These are phyloP conservation scores for Atrina japonica DNA, from an alignment of 2,888 invertebrate genomes.

Conservation along the genomic window DNA sequence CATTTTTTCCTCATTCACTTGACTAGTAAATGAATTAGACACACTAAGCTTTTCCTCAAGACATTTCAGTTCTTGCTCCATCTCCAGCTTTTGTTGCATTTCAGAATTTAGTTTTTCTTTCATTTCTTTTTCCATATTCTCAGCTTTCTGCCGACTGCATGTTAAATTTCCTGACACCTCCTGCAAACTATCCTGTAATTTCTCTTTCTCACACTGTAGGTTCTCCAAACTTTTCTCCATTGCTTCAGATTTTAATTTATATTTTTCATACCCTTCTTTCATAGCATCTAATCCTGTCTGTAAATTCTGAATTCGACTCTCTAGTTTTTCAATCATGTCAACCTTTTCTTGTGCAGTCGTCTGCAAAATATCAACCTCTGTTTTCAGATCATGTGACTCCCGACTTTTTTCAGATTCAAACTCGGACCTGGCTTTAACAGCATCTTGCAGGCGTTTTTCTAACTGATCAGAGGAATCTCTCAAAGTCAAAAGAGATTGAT, in stretches of 20 bases:
- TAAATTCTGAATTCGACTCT: conserved; percentile 16
- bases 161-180: neutral
- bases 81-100: conserved; percentile 18
- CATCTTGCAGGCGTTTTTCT: conserved; percentile 39
- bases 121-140: conserved; percentile 31
- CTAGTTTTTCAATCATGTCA: conserved; percentile 35
- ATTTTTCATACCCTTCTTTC: conserved; percentile 17
- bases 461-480: conserved; percentile 33
- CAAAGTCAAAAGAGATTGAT: conserved; percentile 15
- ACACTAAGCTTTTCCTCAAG: neutral
- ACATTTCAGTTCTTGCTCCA: conserved; percentile 25
- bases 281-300: conserved; percentile 11
- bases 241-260: conserved; percentile 14
- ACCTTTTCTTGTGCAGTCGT: conserved; percentile 49
- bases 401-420: conserved; percentile 17
- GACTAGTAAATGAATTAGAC: neutral
- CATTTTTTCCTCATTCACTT: conserved; percentile 24
- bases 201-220: conserved; percentile 3
- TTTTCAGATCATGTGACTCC: conserved; percentile 36
- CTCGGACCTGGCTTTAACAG: conserved; percentile 14
- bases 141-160: conserved; percentile 9
- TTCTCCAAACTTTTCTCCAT: conserved; percentile 3
- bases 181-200: conserved; percentile 6
- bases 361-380: conserved; percentile 35
- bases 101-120: conserved; percentile 28